Percentiles rank a stretch among this genome's conserved stretches.
phyloP scores from a whole-genome alignment of 1,140 invertebrate species.

The Chironomus tepperi region DNA sequence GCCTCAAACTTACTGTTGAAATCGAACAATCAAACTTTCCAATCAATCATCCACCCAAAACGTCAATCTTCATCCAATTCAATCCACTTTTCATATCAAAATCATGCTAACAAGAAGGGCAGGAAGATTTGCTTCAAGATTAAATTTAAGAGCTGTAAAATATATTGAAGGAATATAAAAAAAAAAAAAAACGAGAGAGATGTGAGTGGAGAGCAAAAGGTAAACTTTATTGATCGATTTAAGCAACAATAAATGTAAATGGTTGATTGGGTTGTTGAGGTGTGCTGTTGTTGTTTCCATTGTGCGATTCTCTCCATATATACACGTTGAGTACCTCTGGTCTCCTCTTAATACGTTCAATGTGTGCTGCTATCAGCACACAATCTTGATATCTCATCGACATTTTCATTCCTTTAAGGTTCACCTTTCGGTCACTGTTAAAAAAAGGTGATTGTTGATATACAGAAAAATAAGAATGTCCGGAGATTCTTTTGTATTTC shows the following conservation, averaged over 20 bases:
- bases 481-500: too few species aligned
- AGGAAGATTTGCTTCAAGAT: conserved; percentile 6
- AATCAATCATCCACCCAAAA: too few species aligned
- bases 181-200: neutral
- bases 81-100: too few species aligned
- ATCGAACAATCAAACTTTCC: too few species aligned
- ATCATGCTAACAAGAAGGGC: too few species aligned
- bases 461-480: neutral
- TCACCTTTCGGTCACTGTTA: neutral
- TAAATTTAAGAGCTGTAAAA: conserved; percentile 19
- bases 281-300: neutral
- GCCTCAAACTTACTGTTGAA: too few species aligned
- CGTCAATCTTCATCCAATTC: too few species aligned
- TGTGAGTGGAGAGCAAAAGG: neutral
- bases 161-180: neutral
- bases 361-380: neutral
- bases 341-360: neutral
- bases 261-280: conserved; percentile 20
- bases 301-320: too few species aligned
- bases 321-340: neutral
- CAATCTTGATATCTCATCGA: conserved; percentile 7
- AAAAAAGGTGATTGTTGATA: conserved; percentile 2
- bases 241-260: conserved; percentile 22
- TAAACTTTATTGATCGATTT: conserved; percentile 22
- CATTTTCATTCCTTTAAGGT: neutral